Evolutionary conservation across 2,113 vertebrate genomes (phyloP).

Genomic region (Lophotis ruficrista): DNA sequence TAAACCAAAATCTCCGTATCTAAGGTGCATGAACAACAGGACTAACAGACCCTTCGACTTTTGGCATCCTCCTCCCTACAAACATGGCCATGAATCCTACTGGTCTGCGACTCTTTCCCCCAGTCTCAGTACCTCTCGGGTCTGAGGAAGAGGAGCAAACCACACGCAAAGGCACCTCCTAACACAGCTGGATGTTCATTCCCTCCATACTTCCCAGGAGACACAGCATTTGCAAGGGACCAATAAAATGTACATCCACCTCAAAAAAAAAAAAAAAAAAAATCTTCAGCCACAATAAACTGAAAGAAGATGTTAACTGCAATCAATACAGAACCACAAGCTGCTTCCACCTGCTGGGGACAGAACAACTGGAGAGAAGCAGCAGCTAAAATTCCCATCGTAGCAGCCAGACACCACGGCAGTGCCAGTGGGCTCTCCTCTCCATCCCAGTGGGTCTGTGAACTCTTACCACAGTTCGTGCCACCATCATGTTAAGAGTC

Average conservation of each 20-base stretch:
- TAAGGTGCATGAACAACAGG: neutral
- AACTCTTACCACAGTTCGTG: neutral
- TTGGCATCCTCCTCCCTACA: neutral
- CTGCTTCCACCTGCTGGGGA: slow-evolving; percentile 23
- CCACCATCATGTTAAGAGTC: neutral
- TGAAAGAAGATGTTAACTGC: neutral
- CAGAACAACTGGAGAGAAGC: neutral
- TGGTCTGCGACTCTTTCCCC: neutral
- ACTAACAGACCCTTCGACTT: neutral
- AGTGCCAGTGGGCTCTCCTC: neutral
- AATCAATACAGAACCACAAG: neutral
- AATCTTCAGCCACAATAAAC: neutral
- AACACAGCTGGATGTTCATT: neutral
- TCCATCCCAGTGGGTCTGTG: neutral
- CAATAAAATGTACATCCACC: neutral
- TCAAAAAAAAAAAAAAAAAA: neutral
- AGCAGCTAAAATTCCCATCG: neutral
- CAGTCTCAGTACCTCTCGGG: too few species aligned
- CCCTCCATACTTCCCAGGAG: neutral
- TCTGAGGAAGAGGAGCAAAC: neutral
- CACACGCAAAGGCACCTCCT: neutral
- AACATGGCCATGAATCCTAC: fast-evolving
- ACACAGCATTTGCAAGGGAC: neutral
- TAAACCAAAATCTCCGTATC: neutral
- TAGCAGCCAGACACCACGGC: neutral